Conservation (phyloP, 2,113 vertebrate genomes). For the Seriola dumerili region DNA sequence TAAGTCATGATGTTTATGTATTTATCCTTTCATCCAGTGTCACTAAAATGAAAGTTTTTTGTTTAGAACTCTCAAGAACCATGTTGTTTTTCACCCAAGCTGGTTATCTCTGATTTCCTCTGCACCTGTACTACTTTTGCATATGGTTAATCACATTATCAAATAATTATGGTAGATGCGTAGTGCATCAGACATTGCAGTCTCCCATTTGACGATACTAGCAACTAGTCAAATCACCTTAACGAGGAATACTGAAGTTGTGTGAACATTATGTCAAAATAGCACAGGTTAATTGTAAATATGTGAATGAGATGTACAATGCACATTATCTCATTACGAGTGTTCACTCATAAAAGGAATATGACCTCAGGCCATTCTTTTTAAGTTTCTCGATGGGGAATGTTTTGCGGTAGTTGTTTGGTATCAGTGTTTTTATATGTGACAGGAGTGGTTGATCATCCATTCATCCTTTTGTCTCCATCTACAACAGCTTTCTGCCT, state of each 20-base stretch:
- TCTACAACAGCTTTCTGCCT: slow-evolving; percentile 90
- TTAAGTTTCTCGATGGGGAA: not conserved
- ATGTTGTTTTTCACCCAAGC: not conserved
- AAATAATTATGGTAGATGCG: not conserved
- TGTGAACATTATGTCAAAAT: not conserved
- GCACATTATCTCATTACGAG: not conserved
- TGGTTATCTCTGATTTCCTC: not conserved
- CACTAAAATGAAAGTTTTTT: not conserved
- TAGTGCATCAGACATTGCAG: not conserved
- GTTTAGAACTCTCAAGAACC: not conserved
- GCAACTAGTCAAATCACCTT: not conserved
- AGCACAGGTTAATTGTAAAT: not conserved
- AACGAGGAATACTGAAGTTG: not conserved
- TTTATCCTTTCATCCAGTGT: not conserved
- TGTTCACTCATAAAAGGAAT: not conserved
- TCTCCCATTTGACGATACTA: not conserved
- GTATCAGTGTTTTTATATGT: not conserved
- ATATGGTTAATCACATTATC: not conserved
- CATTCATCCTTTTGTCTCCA: slow-evolving; percentile 17
- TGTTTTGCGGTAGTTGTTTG: not conserved
- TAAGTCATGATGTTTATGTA: not conserved
- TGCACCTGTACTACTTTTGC: not conserved
- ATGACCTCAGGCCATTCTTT: not conserved
- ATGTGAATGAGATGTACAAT: not conserved
- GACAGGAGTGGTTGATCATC: not conserved